These are phyloP conservation scores for Turritopsis rubra DNA, from an alignment of 30 jellyfish, hydroid and myxozoan species.

Conservation along the genomic window DNA sequence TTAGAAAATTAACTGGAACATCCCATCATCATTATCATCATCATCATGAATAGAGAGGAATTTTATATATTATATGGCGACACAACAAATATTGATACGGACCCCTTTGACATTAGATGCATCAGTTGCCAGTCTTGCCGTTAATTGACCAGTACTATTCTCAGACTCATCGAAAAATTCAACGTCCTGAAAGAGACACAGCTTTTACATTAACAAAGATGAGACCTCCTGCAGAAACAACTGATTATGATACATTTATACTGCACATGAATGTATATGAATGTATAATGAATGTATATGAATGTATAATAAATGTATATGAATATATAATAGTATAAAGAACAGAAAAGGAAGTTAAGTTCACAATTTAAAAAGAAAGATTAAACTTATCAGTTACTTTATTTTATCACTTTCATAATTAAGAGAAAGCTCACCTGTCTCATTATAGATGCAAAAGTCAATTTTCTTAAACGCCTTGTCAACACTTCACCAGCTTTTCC, in stretches of 20 bases:
- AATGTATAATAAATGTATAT: no score
- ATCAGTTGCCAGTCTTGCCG: conserved; percentile 73
- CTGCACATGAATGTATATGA: no score
- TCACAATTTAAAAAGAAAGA: no score
- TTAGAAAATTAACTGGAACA: no score
- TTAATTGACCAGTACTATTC: conserved; percentile 70
- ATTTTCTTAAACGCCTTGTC: conserved; percentile 57
- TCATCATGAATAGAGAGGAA: not conserved
- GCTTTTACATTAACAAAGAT: conserved; percentile 40
- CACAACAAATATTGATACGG: not conserved
- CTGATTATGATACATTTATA: not conserved
- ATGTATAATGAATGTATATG: no score
- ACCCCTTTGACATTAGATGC: conserved; percentile 92
- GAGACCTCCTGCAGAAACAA: conserved; percentile 49
- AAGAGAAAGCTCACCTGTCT: conserved; percentile 47
- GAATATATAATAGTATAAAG: no score
- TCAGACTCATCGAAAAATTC: conserved; percentile 70
- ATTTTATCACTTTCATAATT: no score
- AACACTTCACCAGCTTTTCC: conserved; percentile 79
- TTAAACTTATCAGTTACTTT: no score
- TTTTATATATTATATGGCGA: not conserved
- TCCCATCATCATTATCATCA: no score
- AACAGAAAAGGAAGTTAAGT: no score
- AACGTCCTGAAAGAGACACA: conserved; percentile 47
- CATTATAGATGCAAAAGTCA: conserved; percentile 58